phyloP scores from a whole-genome alignment of 1,140 invertebrate genomes.

The Papilio xuthus region DNA sequence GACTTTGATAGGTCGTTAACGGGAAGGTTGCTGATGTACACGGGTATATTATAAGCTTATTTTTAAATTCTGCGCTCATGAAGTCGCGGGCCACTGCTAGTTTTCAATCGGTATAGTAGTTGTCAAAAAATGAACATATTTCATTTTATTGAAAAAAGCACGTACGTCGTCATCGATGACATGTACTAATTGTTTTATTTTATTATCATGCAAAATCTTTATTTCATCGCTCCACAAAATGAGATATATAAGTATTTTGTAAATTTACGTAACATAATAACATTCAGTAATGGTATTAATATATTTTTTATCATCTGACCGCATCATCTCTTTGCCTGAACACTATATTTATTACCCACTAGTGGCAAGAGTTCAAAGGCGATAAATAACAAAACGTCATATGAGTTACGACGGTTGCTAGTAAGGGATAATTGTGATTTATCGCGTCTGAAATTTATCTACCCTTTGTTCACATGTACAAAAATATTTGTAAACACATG shows the following conservation, averaged over 20 bases:
- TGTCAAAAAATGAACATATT: not conserved
- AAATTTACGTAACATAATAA: not conserved
- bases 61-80: no score
- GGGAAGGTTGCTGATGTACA: no score
- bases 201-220: not conserved
- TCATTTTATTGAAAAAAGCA: not conserved
- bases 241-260: not conserved
- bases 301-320: slow-evolving; percentile 17
- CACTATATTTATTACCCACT: slow-evolving; percentile 20
- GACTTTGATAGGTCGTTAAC: no score
- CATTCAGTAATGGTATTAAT: not conserved
- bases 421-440: slow-evolving; percentile 28
- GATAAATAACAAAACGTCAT: slow-evolving; percentile 28
- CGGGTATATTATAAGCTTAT: no score
- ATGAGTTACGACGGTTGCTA: slow-evolving; percentile 24
- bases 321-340: slow-evolving; percentile 18
- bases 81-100: no score
- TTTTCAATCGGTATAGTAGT: not conserved
- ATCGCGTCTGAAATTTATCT: slow-evolving; percentile 7
- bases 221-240: not conserved
- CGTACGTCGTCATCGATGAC: not conserved
- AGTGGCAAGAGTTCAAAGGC: slow-evolving; percentile 23
- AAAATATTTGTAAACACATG: not conserved
- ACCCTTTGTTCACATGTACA: slow-evolving; percentile 6
- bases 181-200: no score